These are phyloP conservation scores for Pandemis corylana DNA, from an alignment of 2,888 invertebrate genomes.

Conservation along the genomic window DNA sequence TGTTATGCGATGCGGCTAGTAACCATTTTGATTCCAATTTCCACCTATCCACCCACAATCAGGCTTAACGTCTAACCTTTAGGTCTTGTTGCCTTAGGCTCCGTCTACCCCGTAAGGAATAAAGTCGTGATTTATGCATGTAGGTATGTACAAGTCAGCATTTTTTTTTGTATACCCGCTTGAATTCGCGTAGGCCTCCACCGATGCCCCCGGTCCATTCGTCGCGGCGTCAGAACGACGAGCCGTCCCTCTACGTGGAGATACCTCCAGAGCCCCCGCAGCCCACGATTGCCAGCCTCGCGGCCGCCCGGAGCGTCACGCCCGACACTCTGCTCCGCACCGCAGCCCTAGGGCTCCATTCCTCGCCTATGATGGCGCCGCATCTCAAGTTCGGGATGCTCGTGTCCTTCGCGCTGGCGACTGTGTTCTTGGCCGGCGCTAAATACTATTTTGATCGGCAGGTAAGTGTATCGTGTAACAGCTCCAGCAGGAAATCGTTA, in stretches of 20 bases:
- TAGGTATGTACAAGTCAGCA: too few species aligned
- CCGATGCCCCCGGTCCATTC: constrained; percentile 68
- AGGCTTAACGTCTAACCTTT: too few species aligned
- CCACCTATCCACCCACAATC: too few species aligned
- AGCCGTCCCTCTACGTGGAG: constrained; percentile 78
- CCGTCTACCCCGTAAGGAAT: too few species aligned
- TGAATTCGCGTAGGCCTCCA: constrained; percentile 55
- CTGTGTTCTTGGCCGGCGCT: constrained; percentile 88
- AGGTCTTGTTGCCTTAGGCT: too few species aligned
- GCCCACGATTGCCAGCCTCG: constrained; percentile 76
- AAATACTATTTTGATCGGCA: constrained; percentile 90
- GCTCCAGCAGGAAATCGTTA: too few species aligned
- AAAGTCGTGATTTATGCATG: too few species aligned
- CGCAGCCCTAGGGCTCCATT: constrained; percentile 76
- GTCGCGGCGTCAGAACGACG: constrained; percentile 66
- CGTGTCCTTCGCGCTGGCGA: constrained; percentile 88
- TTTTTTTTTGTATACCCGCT: too few species aligned
- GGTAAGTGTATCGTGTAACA: constrained; percentile 61
- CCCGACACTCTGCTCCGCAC: constrained; percentile 78
- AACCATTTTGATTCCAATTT: too few species aligned
- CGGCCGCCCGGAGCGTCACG: constrained; percentile 78
- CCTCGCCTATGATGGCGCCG: constrained; percentile 81
- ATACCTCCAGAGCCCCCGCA: constrained; percentile 71
- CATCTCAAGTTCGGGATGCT: constrained; percentile 89
- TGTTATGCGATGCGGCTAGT: too few species aligned